Percentiles rank a stretch among this genome's conserved stretches.
Conservation (phyloP, 2,888 invertebrate genomes). For the Leptinotarsa rubiginosa region DNA sequence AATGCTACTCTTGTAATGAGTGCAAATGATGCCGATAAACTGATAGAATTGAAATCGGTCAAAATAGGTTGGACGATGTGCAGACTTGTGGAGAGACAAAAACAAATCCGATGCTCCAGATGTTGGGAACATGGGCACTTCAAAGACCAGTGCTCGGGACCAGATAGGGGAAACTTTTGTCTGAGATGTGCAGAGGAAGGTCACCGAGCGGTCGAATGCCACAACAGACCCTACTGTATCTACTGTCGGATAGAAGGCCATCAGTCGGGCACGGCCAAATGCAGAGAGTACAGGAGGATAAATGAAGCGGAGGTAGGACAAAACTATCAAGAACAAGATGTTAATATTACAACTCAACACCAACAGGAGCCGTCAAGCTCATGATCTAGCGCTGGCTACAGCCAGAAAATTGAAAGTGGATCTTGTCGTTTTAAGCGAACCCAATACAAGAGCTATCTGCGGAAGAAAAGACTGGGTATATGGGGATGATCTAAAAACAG, state of each 20-base stretch:
- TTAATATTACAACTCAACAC: not conserved
- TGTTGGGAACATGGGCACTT: not conserved
- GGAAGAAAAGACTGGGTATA: constrained; percentile 12
- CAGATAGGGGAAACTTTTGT: not conserved
- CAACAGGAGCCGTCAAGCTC: not conserved
- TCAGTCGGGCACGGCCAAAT: not conserved
- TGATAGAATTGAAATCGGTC: not conserved
- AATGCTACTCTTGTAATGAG: constrained; percentile 18
- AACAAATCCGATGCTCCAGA: not conserved
- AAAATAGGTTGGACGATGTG: constrained; percentile 18
- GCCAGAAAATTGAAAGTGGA: not conserved
- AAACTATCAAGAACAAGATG: not conserved
- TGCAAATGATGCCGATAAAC: constrained; percentile 6
- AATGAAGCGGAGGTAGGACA: not conserved
- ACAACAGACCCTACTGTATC: not conserved
- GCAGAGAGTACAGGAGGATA: not conserved
- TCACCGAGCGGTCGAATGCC: not conserved
- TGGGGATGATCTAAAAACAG: constrained; percentile 11
- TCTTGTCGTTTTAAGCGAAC: constrained; percentile 4
- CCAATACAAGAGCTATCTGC: constrained; percentile 1
- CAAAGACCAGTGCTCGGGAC: not conserved
- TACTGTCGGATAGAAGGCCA: not conserved
- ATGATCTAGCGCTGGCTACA: not conserved
- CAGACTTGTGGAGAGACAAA: constrained; percentile 1
- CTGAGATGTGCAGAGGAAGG: constrained; percentile 5